Evolutionary conservation across 2,113 vertebrate species (phyloP).

Genomic region (Condylura cristata): DNA sequence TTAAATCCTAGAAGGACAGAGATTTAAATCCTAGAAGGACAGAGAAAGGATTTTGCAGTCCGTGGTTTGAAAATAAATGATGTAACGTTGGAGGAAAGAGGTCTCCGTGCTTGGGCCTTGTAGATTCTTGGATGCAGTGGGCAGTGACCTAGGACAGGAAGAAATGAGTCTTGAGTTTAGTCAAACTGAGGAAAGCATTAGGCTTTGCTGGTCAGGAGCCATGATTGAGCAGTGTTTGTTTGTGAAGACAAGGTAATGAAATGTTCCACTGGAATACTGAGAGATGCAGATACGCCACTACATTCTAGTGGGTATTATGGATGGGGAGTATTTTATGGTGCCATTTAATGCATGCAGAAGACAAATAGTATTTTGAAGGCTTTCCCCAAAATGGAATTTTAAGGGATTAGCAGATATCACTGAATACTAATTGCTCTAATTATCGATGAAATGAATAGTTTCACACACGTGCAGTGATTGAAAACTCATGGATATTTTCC

Average conservation of each 20-base stretch:
- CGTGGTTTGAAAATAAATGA: background rate
- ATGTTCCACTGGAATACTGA: background rate
- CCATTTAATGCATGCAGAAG: background rate
- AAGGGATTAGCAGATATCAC: background rate
- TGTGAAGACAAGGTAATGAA: background rate
- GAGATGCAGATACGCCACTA: background rate
- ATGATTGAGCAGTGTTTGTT: background rate
- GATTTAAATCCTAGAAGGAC: background rate
- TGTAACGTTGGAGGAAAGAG: background rate
- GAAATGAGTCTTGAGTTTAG: background rate
- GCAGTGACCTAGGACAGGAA: background rate
- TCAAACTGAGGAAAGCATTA: background rate
- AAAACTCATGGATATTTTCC: background rate
- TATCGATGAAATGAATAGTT: background rate
- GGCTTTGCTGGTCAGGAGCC: background rate
- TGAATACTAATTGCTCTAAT: background rate
- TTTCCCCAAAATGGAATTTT: background rate
- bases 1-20: too few relatives aligned
- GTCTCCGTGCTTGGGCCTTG: background rate
- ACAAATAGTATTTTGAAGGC: background rate
- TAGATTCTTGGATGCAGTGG: too few relatives aligned
- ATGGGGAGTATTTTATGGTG: background rate
- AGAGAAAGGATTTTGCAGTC: background rate
- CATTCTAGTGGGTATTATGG: background rate
- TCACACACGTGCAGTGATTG: background rate